Conservation (phyloP, 2,888 invertebrate genomes). For the Thymelicus acteon region DNA sequence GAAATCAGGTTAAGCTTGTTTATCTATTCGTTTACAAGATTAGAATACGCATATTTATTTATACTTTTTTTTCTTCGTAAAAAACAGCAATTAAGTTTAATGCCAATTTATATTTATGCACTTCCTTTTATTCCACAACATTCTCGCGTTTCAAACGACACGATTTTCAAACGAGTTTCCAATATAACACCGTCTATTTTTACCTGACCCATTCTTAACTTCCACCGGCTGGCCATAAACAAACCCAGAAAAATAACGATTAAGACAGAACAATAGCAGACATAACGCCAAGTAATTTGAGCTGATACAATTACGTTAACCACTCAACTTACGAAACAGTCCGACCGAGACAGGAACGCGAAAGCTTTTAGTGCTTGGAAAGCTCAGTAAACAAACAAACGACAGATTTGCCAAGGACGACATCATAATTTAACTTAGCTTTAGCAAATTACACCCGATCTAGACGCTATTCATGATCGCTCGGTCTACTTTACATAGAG, state of each 20-base stretch:
- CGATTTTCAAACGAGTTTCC: conserved; percentile 70
- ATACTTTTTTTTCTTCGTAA: background rate
- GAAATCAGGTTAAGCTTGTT: conserved; percentile 41
- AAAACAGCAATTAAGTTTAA: background rate
- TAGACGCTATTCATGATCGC: conserved; percentile 40
- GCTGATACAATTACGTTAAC: conserved; percentile 32
- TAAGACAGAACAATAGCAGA: conserved; percentile 67
- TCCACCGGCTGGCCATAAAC: conserved; percentile 56
- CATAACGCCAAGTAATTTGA: conserved; percentile 20
- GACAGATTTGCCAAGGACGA: conserved; percentile 50
- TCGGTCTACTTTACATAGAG: conserved; percentile 26
- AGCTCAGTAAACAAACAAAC: conserved; percentile 54
- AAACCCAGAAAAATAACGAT: conserved; percentile 64
- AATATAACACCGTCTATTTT: conserved; percentile 72
- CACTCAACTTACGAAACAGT: conserved; percentile 61
- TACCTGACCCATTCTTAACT: conserved; percentile 72
- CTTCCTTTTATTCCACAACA: conserved; percentile 51
- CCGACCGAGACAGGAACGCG: conserved; percentile 49
- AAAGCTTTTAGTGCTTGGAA: conserved; percentile 67
- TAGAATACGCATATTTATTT: background rate
- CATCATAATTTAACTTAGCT: conserved; percentile 38
- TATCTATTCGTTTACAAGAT: conserved; percentile 40
- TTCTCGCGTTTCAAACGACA: conserved; percentile 53
- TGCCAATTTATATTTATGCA: conserved; percentile 7
- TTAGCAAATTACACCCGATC: conserved; percentile 43